These are phyloP conservation scores for Dusona sp. DNA, from an alignment of 2,888 invertebrate genomes.

Conservation along the genomic window DNA sequence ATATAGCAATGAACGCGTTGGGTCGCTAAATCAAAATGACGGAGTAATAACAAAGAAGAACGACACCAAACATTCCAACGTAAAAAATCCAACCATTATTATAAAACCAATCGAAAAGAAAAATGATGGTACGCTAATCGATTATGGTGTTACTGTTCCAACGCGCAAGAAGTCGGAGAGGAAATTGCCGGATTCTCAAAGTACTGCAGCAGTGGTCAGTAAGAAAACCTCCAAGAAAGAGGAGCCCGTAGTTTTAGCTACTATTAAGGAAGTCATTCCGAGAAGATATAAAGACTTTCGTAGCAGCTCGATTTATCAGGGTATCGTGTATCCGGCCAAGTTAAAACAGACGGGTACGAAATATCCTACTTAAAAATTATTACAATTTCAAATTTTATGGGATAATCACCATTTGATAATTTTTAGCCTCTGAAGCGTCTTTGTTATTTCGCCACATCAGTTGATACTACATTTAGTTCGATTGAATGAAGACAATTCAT, in stretches of 20 bases:
- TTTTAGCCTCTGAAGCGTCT: not conserved
- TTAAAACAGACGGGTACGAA: conserved; percentile 43
- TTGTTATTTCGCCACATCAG: not conserved
- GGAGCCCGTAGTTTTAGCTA: conserved; percentile 45
- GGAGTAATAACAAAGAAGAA: not conserved
- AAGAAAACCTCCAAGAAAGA: conserved; percentile 60
- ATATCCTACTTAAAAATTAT: not conserved
- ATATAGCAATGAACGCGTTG: not conserved
- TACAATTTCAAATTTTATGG: not conserved
- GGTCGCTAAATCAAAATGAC: conserved; percentile 34
- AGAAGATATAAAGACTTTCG: conserved; percentile 52
- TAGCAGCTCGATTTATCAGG: conserved; percentile 40
- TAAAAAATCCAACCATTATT: conserved; percentile 62
- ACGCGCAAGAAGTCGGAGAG: conserved; percentile 70
- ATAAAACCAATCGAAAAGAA: conserved; percentile 76
- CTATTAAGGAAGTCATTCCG: conserved; percentile 62
- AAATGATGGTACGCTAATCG: conserved; percentile 75
- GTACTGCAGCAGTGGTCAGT: conserved; percentile 11
- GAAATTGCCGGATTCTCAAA: conserved; percentile 61
- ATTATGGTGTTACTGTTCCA: conserved; percentile 75
- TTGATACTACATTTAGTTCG: not conserved
- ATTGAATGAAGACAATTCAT: not conserved
- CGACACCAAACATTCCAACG: conserved; percentile 1
- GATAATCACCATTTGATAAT: not conserved
- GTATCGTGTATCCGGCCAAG: conserved; percentile 18